Conservation (phyloP, 2,888 invertebrate species). For the Oxytorus armatus region DNA sequence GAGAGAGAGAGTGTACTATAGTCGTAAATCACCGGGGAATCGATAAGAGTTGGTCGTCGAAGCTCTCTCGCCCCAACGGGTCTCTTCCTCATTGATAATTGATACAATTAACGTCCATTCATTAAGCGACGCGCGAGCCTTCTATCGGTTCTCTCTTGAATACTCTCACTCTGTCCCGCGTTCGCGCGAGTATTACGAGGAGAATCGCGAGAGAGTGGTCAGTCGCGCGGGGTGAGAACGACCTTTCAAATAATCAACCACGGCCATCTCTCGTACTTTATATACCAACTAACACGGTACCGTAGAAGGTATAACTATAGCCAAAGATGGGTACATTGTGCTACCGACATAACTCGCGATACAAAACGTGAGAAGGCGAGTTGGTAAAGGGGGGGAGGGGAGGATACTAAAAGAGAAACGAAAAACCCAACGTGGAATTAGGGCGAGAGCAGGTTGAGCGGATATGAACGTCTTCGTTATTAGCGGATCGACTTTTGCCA, state of each 20-base stretch:
- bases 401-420: constrained; percentile 16
- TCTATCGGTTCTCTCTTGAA: constrained; percentile 68
- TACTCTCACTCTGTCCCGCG: constrained; percentile 56
- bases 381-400: not conserved
- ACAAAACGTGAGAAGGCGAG: not conserved
- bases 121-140: constrained; percentile 74
- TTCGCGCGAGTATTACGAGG: not conserved
- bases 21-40: constrained; percentile 80
- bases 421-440: constrained; percentile 20
- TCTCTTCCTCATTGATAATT: constrained; percentile 81
- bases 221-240: constrained; percentile 61
- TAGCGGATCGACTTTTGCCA: constrained; percentile 22
- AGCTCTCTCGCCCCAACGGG: constrained; percentile 72
- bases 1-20: constrained; percentile 40
- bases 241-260: constrained; percentile 67
- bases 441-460: constrained; percentile 10
- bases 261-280: constrained; percentile 60
- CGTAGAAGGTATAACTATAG: not conserved
- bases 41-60: constrained; percentile 79
- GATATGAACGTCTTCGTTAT: constrained; percentile 53
- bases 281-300: constrained; percentile 13
- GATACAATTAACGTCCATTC: constrained; percentile 83
- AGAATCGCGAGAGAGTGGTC: constrained; percentile 42
- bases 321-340: constrained; percentile 46
- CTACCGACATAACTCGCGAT: constrained; percentile 35